phyloP scores from a whole-genome alignment of 2,888 invertebrate species.

The Teleiodes luculella region DNA sequence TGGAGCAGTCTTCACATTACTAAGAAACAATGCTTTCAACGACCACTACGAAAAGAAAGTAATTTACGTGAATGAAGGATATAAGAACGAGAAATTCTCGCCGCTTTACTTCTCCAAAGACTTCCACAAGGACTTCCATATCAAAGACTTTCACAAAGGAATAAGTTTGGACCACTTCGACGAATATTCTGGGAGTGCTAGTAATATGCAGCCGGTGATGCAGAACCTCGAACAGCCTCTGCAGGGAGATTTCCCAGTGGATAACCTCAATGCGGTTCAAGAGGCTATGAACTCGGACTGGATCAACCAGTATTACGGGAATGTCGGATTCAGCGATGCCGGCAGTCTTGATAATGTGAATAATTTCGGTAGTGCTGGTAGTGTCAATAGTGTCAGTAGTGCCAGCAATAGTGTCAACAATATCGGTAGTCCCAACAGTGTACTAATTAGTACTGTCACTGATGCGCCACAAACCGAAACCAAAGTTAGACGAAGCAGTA shows the following conservation, averaged over 20 bases:
- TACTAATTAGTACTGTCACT: neutral
- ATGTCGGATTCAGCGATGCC: neutral
- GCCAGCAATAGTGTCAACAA: neutral
- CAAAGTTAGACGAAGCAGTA: slow-evolving; percentile 10
- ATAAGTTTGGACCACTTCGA: slow-evolving; percentile 25
- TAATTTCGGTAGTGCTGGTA: neutral
- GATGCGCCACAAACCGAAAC: neutral
- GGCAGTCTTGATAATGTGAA: neutral
- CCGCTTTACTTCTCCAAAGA: slow-evolving; percentile 28
- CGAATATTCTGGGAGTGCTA: neutral
- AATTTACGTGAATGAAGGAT: slow-evolving; percentile 78
- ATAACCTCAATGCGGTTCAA: slow-evolving; percentile 26
- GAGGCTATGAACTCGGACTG: slow-evolving; percentile 34
- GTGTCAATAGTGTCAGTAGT: neutral
- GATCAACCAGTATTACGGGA: slow-evolving; percentile 32
- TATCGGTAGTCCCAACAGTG: neutral
- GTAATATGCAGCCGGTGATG: slow-evolving; percentile 1
- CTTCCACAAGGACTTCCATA: neutral
- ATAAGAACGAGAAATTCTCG: slow-evolving; percentile 61
- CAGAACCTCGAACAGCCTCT: neutral
- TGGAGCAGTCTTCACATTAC: slow-evolving; percentile 75
- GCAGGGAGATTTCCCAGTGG: neutral
- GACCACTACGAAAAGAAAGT: slow-evolving; percentile 76
- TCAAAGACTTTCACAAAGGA: neutral
- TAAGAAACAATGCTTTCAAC: slow-evolving; percentile 79